Evolutionary conservation across 2,888 invertebrate genomes (phyloP).

Genomic region (Microdon myrmicae): DNA sequence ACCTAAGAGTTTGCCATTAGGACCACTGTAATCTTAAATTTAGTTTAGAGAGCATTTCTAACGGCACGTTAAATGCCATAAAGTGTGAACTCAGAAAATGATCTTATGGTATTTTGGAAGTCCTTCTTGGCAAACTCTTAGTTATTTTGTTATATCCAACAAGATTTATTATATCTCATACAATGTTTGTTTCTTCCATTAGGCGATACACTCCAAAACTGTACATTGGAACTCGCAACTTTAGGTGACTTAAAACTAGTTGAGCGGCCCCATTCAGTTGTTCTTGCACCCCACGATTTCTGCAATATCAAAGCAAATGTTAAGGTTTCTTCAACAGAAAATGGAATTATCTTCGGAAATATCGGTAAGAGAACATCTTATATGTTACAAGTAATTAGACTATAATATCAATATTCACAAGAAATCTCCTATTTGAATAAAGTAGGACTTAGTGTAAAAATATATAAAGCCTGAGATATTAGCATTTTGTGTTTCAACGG

Average conservation of each 20-base stretch:
- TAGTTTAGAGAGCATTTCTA: no score
- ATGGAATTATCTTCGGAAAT: conserved; percentile 99
- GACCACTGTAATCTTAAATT: not conserved
- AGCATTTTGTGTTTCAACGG: no score
- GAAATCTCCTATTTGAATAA: no score
- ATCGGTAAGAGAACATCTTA: conserved; percentile 88
- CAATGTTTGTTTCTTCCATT: conserved; percentile 50
- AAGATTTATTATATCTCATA: not conserved
- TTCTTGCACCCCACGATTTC: conserved; percentile 96
- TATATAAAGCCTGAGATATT: no score
- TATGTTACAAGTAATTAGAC: no score
- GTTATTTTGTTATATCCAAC: conserved; percentile 1
- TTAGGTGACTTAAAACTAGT: conserved; percentile 97
- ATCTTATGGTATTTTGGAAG: not conserved
- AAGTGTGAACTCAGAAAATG: not conserved
- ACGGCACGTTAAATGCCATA: not conserved
- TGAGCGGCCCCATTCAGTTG: conserved; percentile 95
- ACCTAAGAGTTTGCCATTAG: not conserved
- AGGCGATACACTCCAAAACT: conserved; percentile 96
- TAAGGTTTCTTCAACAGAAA: conserved; percentile 99
- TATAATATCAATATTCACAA: no score
- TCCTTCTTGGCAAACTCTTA: not conserved
- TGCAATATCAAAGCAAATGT: conserved; percentile 98
- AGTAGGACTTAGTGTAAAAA: no score
- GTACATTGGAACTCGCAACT: conserved; percentile 96